phyloP scores from a whole-genome alignment of 2,113 vertebrate species.

The Nesoenas mayeri region DNA sequence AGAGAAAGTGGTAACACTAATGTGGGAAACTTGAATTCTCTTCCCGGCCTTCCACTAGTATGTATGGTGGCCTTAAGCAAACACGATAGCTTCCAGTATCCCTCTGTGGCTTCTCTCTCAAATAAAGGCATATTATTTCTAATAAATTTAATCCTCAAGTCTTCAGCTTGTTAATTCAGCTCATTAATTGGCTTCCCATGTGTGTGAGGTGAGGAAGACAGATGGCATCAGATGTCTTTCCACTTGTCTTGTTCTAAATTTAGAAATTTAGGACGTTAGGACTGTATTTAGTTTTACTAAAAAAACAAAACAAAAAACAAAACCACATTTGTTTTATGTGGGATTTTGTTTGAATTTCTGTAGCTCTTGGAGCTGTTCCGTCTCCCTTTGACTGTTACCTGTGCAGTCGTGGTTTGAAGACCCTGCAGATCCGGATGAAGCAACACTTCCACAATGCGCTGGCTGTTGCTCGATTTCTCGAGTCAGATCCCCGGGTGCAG shows the following conservation, averaged over 20 bases:
- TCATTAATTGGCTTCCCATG: not conserved
- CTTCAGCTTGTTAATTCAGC: not conserved
- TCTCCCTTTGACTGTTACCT: conserved; percentile 94
- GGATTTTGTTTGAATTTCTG: not conserved
- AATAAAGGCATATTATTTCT: not conserved
- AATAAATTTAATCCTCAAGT: not conserved
- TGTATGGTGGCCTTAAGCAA: not conserved
- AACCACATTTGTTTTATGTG: not conserved
- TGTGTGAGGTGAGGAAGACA: not conserved
- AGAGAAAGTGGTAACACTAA: not conserved
- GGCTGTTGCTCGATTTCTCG: conserved; percentile 83
- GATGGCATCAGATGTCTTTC: not conserved
- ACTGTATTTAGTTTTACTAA: not conserved
- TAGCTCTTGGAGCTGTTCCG: conserved; percentile 87
- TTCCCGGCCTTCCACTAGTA: not conserved
- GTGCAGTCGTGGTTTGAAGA: conserved; percentile 91
- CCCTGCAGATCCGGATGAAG: conserved; percentile 88
- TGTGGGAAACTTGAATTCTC: not conserved
- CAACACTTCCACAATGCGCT: conserved; percentile 87
- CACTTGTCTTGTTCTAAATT: not conserved
- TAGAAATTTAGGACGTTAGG: not conserved
- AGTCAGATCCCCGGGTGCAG: conserved; percentile 81
- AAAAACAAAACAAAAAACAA: not conserved
- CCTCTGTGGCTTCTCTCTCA: not conserved
- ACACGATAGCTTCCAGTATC: accelerated